Conservation (phyloP, 2,797 vertebrate genomes). For the Jordanella pulchra region DNA sequence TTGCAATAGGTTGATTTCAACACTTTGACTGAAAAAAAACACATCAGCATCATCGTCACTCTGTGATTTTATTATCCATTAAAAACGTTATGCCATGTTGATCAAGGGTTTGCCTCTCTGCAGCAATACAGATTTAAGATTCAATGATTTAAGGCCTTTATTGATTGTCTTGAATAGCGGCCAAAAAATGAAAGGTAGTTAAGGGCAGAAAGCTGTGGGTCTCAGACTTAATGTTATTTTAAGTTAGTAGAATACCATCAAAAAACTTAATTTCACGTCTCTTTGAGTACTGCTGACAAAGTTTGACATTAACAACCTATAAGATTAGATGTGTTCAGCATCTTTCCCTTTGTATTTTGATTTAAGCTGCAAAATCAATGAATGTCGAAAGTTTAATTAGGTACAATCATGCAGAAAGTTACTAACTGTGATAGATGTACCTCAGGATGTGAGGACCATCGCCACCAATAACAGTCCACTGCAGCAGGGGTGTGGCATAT, state of each 20-base stretch:
- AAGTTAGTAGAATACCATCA: not conserved
- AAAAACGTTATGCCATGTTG: slow-evolving; percentile 27
- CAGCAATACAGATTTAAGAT: slow-evolving; percentile 20
- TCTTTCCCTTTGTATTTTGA: not conserved
- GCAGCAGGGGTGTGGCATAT: too few species aligned
- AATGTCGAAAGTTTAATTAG: not conserved
- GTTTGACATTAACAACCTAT: not conserved
- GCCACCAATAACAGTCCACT: not conserved
- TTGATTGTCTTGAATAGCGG: slow-evolving; percentile 29
- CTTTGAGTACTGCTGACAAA: not conserved
- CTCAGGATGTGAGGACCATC: not conserved
- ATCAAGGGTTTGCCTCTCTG: slow-evolving; percentile 17
- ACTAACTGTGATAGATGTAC: not conserved
- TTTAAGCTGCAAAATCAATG: not conserved
- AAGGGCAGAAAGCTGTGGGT: not conserved
- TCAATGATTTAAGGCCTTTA: slow-evolving; percentile 29
- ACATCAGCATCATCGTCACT: not conserved
- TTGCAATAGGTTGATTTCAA: not conserved
- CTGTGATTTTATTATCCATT: slow-evolving; percentile 16
- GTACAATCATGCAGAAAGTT: not conserved
- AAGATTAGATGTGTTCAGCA: not conserved
- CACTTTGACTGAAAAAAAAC: not conserved
- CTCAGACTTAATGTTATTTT: not conserved
- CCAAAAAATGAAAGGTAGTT: slow-evolving; percentile 14
- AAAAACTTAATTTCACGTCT: not conserved